Evolutionary conservation across 2,113 vertebrate species (phyloP).

Genomic region (Sciurus niger): DNA sequence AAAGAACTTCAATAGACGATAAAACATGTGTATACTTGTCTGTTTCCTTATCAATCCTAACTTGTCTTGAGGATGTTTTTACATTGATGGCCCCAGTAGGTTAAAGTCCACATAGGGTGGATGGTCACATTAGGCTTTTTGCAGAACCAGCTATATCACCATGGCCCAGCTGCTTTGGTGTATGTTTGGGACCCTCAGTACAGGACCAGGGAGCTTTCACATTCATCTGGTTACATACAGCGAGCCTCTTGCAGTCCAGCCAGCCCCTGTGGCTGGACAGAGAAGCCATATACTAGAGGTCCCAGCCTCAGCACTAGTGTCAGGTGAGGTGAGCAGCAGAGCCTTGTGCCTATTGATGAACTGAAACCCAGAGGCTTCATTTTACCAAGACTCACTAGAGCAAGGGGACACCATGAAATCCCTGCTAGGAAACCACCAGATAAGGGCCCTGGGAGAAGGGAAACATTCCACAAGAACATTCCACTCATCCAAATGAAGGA

Average conservation of each 20-base stretch:
- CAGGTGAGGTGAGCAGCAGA: neutral
- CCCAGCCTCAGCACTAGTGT: neutral
- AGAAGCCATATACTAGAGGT: neutral
- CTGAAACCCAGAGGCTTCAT: neutral
- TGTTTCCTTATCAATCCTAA: neutral
- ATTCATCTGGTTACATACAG: neutral
- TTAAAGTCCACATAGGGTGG: neutral
- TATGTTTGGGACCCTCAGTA: neutral
- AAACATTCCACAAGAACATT: neutral
- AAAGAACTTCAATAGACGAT: neutral
- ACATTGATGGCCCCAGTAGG: neutral
- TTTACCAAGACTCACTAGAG: neutral
- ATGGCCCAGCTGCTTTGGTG: neutral
- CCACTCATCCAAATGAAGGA: neutral
- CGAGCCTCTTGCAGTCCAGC: neutral
- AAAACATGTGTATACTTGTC: neutral
- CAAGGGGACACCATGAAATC: neutral
- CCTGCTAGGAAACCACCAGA: neutral
- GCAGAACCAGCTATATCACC: neutral
- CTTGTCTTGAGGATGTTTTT: neutral
- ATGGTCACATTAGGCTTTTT: neutral
- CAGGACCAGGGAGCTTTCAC: neutral
- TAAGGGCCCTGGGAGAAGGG: neutral
- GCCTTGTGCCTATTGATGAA: neutral
- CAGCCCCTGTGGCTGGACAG: neutral